phyloP scores from a whole-genome alignment of 2,113 vertebrate species.

The Solea senegalensis region DNA sequence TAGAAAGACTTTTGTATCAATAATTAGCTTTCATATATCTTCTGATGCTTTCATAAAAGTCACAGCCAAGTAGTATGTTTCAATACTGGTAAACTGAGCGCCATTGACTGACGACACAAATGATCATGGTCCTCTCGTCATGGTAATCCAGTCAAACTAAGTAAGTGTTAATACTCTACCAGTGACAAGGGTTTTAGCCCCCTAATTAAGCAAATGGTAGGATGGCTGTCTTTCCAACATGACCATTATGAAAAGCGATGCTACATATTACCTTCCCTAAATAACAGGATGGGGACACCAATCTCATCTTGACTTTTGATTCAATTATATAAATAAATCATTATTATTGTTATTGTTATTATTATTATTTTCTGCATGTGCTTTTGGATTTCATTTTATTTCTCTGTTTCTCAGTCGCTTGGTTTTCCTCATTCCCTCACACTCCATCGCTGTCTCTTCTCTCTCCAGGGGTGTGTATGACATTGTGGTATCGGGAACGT shows the following conservation, averaged over 20 bases:
- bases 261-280: conserved; percentile 45
- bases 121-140: conserved; percentile 34
- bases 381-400: neutral
- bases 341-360: neutral
- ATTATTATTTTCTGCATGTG: neutral
- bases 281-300: neutral
- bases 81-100: neutral
- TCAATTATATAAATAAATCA: neutral
- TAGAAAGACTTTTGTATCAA: neutral
- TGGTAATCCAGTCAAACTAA: conserved; percentile 57
- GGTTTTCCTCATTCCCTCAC: conserved; percentile 46
- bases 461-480: conserved; percentile 90
- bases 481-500: conserved; percentile 88
- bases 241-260: too few relatives aligned
- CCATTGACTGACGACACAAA: conserved; percentile 8
- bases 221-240: neutral
- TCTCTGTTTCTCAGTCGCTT: neutral
- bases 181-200: conserved; percentile 24
- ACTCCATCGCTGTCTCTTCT: conserved; percentile 4
- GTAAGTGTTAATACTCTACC: conserved; percentile 37
- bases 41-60: neutral
- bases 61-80: neutral
- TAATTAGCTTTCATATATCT: neutral
- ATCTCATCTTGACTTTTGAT: neutral
- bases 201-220: conserved; percentile 44